phyloP scores from a whole-genome alignment of 2,888 invertebrate species.

The Campoplex capitator region DNA sequence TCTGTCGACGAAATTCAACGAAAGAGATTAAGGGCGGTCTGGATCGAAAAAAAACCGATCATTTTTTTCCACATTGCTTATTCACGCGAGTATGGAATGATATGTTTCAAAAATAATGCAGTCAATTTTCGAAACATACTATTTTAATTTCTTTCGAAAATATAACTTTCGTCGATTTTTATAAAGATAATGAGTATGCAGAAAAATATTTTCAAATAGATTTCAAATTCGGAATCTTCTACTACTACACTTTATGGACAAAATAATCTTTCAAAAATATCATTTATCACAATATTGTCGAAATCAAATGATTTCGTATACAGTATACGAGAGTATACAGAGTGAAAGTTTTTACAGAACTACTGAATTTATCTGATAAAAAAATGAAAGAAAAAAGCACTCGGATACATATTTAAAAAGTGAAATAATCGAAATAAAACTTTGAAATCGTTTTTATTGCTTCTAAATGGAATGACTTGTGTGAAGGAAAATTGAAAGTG shows the following conservation, averaged over 20 bases:
- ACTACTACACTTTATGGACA: not conserved
- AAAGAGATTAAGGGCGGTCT: conserved; percentile 1
- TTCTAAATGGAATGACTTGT: not conserved
- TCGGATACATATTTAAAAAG: not conserved
- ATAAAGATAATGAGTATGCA: not conserved
- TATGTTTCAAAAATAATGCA: not conserved
- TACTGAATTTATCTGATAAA: not conserved
- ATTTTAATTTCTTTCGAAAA: not conserved
- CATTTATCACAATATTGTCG: not conserved
- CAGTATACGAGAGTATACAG: not conserved
- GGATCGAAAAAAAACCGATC: not conserved
- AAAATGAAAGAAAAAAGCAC: too few relatives aligned
- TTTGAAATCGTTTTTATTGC: not conserved
- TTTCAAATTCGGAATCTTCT: not conserved
- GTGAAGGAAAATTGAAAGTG: not conserved
- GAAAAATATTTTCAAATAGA: not conserved
- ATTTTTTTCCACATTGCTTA: not conserved
- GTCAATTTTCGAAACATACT: not conserved
- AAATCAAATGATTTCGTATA: not conserved
- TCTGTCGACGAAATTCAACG: not conserved
- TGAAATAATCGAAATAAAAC: not conserved
- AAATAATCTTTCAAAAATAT: conserved; percentile 19
- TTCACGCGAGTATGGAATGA: not conserved
- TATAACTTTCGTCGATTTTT: not conserved
- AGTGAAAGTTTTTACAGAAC: not conserved